Evolutionary conservation across 2,888 invertebrate genomes (phyloP), one percentile per base, ranked within the genome.

Genomic region (Pomacea canaliculata): DNA sequence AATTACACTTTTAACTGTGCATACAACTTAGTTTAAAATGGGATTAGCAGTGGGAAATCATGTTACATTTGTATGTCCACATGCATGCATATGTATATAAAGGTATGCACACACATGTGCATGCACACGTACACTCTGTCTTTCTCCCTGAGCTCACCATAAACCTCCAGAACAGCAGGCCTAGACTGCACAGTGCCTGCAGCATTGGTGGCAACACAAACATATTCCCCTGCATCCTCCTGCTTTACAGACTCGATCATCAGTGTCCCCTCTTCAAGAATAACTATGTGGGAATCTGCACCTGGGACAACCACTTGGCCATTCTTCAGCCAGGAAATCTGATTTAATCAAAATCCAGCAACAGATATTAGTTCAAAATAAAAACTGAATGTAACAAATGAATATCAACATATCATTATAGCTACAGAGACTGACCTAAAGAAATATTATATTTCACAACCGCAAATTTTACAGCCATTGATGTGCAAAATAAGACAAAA

Each of bases 281-380:
- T 12, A n/a, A 75, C 48, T 48, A 71, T 72, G 56, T 78, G 79
- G 3, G 60, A 27, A 70, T 77, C 77, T 9, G 16, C 59, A 27
- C 46, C 72, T 16, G 71, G 23, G 60, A 71, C 59, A 10, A 81
- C 48, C 16, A 23, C 37, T 13, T 37, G 59, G 8, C 76, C 76
- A 69, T 81, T 78, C 37, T 81, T 81, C 46, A 66, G 1, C 81
- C 81, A 81, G 65, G 63, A 65, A 1, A 81, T 37, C 81, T 80
- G 66, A 37, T 7, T 56, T 56, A 16, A 56, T 56, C 12, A 56
- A 56, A 56, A 56, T 10, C 51, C 16, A 10, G 16, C 51, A 2
- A 10, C 4, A 56, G 51, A 16, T 56, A 56, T 56, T 56, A 56
- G 51, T 56, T 56, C 16, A 16, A 8, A 56, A 56, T 10, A 56